These are phyloP conservation scores for Sebastes nivosus DNA, from an alignment of 2,797 vertebrate species.

Conservation along the genomic window DNA sequence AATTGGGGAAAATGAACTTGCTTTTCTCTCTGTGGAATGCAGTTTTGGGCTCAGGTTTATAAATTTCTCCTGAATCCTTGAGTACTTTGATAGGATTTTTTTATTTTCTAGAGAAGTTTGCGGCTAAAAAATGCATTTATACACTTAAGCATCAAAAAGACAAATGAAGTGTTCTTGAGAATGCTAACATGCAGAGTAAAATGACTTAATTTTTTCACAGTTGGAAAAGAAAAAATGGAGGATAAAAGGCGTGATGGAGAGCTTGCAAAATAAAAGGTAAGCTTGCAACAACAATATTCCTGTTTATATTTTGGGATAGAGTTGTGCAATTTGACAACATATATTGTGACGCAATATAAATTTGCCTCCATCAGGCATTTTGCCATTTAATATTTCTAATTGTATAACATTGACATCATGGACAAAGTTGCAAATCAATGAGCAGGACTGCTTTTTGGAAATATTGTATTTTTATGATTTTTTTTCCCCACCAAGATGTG, in stretches of 20 bases:
- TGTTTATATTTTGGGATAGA: neutral
- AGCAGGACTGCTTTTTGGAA: neutral
- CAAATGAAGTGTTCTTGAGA: neutral
- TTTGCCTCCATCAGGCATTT: neutral
- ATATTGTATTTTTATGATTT: neutral
- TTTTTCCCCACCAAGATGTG: neutral
- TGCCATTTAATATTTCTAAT: neutral
- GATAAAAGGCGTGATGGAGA: neutral
- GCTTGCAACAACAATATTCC: neutral
- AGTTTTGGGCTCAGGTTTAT: neutral
- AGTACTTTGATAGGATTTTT: neutral
- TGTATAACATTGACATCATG: neutral
- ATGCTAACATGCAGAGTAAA: neutral
- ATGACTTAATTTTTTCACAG: neutral
- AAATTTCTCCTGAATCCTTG: neutral
- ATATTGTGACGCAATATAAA: neutral
- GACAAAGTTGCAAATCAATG: neutral
- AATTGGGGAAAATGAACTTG: constrained; percentile 22
- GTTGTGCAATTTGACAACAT: neutral
- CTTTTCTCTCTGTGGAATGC: neutral
- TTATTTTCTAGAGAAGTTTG: neutral
- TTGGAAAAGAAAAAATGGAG: too few species aligned
- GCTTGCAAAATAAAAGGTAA: neutral
- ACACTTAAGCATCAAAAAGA: neutral
- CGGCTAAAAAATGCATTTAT: neutral